Evolutionary conservation across 2,888 invertebrate species (phyloP), one percentile per base, ranked within the genome.

Genomic region (Nemoura dubitans): DNA sequence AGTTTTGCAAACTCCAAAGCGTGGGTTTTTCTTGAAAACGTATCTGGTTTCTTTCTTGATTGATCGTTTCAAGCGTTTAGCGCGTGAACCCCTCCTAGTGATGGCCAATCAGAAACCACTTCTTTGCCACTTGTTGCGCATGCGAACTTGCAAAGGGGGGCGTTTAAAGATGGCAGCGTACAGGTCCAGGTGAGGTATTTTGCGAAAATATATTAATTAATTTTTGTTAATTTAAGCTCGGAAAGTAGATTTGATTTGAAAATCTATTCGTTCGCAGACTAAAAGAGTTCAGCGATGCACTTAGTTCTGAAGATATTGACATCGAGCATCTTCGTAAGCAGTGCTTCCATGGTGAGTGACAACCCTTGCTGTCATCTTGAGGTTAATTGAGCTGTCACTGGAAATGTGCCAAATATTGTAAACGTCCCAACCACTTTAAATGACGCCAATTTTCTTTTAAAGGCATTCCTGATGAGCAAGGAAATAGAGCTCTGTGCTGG

Each of bases 401-500:
- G n/a, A n/a, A n/a, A n/a, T n/a, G n/a, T n/a, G n/a, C n/a, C 16
- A 59, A 30, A 29, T 10, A 76, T 14, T 77, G 81, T 86, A 86
- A 88, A 83, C 43, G 14, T 59, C 21, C 59, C 59, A 21, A 14
- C 59, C 59, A 21, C 36, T 6, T 36, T 83, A 36, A 29, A 59
- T 80, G 28, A n/a, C 87, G 36, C 10, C 36, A 36, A n/a, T 36
- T 36, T 6, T 59, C 59, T 16, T 59, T 59, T 90, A 87, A 89
- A 97, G 98, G 98, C 86, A 95, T 98, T 89, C 98, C 98, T 0
- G 98, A 98, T 91, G 97, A 97, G 89, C 95, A 95, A 89, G 96
- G 97, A 0, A 93, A 95, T 87, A 93, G 98, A 86, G 94, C 98
- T 0, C 91, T 97, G 77, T 97, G 97, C 89, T 98, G 98, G 98